phyloP scores from a whole-genome alignment of 2,888 invertebrate species.

The Apamea sordens region DNA sequence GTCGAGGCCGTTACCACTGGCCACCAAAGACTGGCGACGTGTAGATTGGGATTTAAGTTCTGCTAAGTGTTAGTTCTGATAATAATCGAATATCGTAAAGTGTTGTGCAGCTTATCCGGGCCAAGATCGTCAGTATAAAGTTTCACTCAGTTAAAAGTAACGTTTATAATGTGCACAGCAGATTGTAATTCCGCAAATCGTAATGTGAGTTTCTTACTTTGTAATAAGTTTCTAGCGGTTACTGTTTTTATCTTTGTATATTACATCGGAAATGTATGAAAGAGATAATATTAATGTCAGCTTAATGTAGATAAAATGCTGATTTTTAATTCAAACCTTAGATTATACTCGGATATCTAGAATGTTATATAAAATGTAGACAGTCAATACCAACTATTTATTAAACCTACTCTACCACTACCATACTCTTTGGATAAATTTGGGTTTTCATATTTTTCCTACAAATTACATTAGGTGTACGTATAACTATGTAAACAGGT shows the following conservation, averaged over 20 bases:
- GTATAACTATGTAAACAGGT: background rate
- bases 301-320: conserved; percentile 42
- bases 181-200: conserved; percentile 60
- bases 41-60: background rate
- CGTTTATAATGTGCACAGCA: conserved; percentile 63
- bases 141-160: conserved; percentile 70
- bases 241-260: conserved; percentile 54
- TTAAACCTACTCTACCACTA: too few species aligned
- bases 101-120: conserved; percentile 61
- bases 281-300: conserved; percentile 48
- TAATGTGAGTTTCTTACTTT: conserved; percentile 59
- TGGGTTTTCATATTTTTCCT: background rate
- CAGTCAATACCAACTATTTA: background rate
- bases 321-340: conserved; percentile 23
- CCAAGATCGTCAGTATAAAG: conserved; percentile 71
- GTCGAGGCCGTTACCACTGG: background rate
- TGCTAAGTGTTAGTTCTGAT: conserved; percentile 19
- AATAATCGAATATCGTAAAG: conserved; percentile 36
- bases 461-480: background rate
- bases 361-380: background rate
- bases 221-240: conserved; percentile 61
- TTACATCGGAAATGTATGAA: conserved; percentile 57
- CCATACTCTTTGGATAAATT: background rate
- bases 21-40: background rate
- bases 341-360: background rate